A percentile compares a stretch with the other conserved stretches of the same genome.
These are phyloP conservation scores for Sinocyclocheilus maitianheensis DNA, from an alignment of 2,113 vertebrate genomes.

Conservation along the genomic window DNA sequence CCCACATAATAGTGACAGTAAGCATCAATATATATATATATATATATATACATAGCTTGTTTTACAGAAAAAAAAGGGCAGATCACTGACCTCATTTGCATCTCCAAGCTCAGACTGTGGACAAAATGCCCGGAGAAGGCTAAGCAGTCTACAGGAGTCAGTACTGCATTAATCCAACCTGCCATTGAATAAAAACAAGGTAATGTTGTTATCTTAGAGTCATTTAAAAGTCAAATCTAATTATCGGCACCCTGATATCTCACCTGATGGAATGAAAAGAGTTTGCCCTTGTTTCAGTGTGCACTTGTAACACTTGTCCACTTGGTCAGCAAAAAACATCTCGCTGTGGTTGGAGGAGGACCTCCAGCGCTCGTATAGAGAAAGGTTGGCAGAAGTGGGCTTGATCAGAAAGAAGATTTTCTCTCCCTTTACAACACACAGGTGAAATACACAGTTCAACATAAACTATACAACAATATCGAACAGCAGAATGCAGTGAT, in stretches of 20 bases:
- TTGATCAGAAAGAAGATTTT: conserved; percentile 99
- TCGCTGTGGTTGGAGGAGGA: conserved; percentile 95
- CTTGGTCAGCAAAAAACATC: conserved; percentile 99
- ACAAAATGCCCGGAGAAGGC: conserved; percentile 96
- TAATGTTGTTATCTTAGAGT: not conserved
- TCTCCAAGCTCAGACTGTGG: conserved; percentile 94
- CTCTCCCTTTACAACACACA: conserved; percentile 82
- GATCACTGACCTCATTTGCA: conserved; percentile 92
- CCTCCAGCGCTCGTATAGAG: conserved; percentile 95
- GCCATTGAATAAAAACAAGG: not conserved
- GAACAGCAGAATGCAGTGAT: not conserved
- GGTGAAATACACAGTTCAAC: not conserved
- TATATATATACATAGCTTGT: too few species aligned
- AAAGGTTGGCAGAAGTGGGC: conserved; percentile 94
- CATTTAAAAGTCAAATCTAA: not conserved
- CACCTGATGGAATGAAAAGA: conserved; percentile 96
- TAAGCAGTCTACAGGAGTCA: conserved; percentile 96
- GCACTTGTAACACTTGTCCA: conserved; percentile 98
- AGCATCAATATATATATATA: too few species aligned
- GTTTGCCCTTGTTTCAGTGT: conserved; percentile 96
- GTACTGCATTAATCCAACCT: conserved; percentile 96
- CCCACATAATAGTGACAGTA: not conserved
- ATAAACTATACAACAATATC: not conserved
- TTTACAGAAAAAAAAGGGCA: not conserved
- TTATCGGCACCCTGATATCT: conserved; percentile 33